These are phyloP conservation scores for Verasper variegatus DNA, from an alignment of 2,113 vertebrate species.

Conservation along the genomic window DNA sequence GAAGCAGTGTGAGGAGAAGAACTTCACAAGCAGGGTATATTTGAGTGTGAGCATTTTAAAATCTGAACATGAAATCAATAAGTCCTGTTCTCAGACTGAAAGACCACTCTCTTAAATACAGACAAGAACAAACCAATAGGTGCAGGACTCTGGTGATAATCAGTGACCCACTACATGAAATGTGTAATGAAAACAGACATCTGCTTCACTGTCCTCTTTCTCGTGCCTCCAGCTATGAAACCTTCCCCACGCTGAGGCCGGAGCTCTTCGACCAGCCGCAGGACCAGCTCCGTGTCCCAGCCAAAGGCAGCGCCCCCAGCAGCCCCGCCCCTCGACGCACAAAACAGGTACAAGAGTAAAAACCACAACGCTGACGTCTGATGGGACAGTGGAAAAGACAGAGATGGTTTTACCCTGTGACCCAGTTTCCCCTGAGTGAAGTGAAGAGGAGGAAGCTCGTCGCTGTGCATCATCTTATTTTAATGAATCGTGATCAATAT, in stretches of 20 bases:
- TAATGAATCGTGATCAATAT: slow-evolving; percentile 54
- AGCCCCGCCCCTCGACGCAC: slow-evolving; percentile 93
- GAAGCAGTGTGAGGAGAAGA: too few species aligned
- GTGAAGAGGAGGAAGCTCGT: neutral
- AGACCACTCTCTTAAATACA: too few species aligned
- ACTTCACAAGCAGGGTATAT: too few species aligned
- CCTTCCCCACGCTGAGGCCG: slow-evolving; percentile 85
- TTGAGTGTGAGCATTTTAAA: too few species aligned
- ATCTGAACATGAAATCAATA: too few species aligned
- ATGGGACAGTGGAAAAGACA: too few species aligned
- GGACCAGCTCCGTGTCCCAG: slow-evolving; percentile 85
- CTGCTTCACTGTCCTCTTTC: too few species aligned
- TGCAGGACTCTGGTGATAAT: too few species aligned
- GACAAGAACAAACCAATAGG: too few species aligned
- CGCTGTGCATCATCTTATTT: slow-evolving; percentile 20
- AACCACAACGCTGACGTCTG: neutral
- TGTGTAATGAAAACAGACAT: neutral
- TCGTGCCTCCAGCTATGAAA: slow-evolving; percentile 85
- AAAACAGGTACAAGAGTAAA: slow-evolving; percentile 86
- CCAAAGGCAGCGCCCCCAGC: slow-evolving; percentile 89
- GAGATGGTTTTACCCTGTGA: slow-evolving; percentile 7
- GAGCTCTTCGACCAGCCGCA: slow-evolving; percentile 89
- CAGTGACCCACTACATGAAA: too few species aligned
- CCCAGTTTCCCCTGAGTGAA: slow-evolving; percentile 36
- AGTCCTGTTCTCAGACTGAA: too few species aligned